These are phyloP conservation scores for Perizoma flavofasciatum DNA, from an alignment of 2,888 invertebrate genomes.

Conservation along the genomic window DNA sequence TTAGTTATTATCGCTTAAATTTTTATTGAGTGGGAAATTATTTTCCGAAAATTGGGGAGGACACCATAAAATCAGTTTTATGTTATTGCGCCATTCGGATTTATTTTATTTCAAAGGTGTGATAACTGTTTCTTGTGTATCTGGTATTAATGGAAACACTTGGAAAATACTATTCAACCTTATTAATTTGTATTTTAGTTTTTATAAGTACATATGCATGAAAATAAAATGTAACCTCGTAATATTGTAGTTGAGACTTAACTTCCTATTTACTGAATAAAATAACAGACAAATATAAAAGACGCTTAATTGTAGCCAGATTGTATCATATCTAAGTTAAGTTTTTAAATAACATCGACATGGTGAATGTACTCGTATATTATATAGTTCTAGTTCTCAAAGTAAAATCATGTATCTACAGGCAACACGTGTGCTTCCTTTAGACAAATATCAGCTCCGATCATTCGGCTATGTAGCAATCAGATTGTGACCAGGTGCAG, in stretches of 20 bases:
- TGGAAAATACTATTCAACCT: too few species aligned
- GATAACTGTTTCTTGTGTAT: background rate
- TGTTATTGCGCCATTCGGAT: slow-evolving; percentile 18
- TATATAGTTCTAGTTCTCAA: too few species aligned
- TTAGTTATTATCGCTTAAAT: slow-evolving; percentile 57
- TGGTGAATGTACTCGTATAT: too few species aligned
- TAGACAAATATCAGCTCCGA: slow-evolving; percentile 24
- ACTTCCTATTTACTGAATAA: too few species aligned
- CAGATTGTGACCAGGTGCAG: slow-evolving; percentile 35
- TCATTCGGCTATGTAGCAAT: slow-evolving; percentile 23
- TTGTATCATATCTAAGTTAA: too few species aligned
- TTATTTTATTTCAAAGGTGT: slow-evolving; percentile 15
- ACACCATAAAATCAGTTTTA: slow-evolving; percentile 20
- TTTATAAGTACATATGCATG: too few species aligned
- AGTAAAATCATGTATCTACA: background rate
- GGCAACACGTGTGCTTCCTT: background rate
- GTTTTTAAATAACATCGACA: too few species aligned
- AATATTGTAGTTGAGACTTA: too few species aligned
- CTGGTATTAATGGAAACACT: background rate
- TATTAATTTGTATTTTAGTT: too few species aligned
- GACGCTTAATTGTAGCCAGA: too few species aligned
- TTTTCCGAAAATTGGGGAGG: slow-evolving; percentile 35
- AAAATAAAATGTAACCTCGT: too few species aligned
- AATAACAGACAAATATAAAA: too few species aligned
- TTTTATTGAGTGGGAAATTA: slow-evolving; percentile 55